Conservation (phyloP, 1,140 invertebrate species). For the Drosophila elegans region DNA sequence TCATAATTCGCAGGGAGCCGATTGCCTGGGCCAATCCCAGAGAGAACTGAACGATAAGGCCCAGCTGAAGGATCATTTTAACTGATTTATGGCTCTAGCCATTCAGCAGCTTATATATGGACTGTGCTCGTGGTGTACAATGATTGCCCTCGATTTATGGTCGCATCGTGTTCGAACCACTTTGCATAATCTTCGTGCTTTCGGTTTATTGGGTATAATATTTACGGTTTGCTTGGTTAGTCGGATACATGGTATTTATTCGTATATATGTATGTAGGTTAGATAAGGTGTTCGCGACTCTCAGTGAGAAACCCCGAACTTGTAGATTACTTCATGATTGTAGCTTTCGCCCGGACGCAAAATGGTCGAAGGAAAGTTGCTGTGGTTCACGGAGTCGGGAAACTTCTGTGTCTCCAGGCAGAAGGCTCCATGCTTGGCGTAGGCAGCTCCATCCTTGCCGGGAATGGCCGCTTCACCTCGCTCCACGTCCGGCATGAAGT, state of each 20-base stretch:
- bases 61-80: slow-evolving; percentile 20
- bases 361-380: slow-evolving; percentile 90
- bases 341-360: slow-evolving; percentile 90
- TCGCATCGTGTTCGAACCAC: slow-evolving; percentile 21
- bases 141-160: slow-evolving; percentile 24
- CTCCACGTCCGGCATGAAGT: slow-evolving; percentile 88
- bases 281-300: slow-evolving; percentile 1
- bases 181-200: slow-evolving; percentile 35
- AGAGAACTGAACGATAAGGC: slow-evolving; percentile 10
- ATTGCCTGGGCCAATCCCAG: slow-evolving; percentile 16
- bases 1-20: slow-evolving; percentile 54
- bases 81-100: slow-evolving; percentile 7
- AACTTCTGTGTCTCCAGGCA: slow-evolving; percentile 96
- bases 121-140: background rate
- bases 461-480: slow-evolving; percentile 46
- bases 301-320: slow-evolving; percentile 85
- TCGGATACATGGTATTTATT: slow-evolving; percentile 20
- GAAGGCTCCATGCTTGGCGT: slow-evolving; percentile 92
- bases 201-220: slow-evolving; percentile 55
- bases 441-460: slow-evolving; percentile 84
- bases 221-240: slow-evolving; percentile 9
- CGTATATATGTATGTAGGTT: slow-evolving; percentile 8
- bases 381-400: slow-evolving; percentile 96
- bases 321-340: slow-evolving; percentile 87
- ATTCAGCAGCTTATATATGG: slow-evolving; percentile 31